A percentile compares a stretch with the other conserved stretches of the same genome.
These are phyloP conservation scores for Mesembrinibis cayennensis DNA, from an alignment of 2,113 vertebrate genomes.

Conservation along the genomic window DNA sequence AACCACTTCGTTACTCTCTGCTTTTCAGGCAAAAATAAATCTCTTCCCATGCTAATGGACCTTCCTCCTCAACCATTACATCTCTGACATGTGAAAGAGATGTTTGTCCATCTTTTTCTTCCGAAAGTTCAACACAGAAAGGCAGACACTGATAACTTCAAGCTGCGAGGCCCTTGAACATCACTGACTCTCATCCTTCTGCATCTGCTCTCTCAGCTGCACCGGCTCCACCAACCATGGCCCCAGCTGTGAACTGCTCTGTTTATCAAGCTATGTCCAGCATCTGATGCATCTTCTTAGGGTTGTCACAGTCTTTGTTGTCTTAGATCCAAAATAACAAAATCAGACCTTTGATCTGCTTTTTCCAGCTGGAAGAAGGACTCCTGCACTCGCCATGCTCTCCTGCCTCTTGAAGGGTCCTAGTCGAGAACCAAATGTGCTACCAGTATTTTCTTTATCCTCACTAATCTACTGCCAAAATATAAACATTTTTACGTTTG, in stretches of 20 bases:
- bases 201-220: not conserved
- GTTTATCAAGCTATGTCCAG: not conserved
- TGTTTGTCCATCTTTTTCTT: not conserved
- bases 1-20: not conserved
- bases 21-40: not conserved
- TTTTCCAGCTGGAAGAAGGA: not conserved
- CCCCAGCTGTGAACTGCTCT: not conserved
- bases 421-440: not conserved
- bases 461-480: not conserved
- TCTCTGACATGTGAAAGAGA: not conserved
- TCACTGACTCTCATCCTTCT: not conserved
- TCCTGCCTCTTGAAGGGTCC: not conserved
- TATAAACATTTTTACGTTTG: not conserved
- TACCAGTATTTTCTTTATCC: not conserved
- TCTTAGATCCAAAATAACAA: not conserved
- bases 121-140: not conserved
- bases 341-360: not conserved
- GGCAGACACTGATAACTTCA: not conserved
- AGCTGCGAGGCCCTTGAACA: not conserved
- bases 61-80: not conserved
- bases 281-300: not conserved
- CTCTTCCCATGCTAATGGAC: not conserved
- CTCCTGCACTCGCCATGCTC: not conserved
- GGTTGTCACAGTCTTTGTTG: not conserved
- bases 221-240: not conserved